phyloP scores from a whole-genome alignment of 2,113 vertebrate species.

The Eubucco bourcierii region DNA sequence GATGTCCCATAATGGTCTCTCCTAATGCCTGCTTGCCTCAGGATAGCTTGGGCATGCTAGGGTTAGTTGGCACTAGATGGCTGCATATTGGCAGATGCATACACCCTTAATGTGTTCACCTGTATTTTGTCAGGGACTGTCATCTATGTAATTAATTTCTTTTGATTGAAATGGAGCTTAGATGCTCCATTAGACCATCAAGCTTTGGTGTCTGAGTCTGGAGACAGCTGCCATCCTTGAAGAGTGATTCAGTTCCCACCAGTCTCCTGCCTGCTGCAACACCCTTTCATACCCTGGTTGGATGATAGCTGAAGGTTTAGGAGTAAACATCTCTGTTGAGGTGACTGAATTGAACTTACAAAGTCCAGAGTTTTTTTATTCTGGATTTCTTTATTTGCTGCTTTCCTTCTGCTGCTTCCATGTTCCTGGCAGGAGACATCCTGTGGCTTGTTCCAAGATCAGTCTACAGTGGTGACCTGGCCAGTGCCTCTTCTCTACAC shows the following conservation, averaged over 20 bases:
- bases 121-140: neutral
- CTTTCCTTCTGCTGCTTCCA: neutral
- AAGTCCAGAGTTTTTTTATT: neutral
- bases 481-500: neutral
- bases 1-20: neutral
- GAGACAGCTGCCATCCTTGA: neutral
- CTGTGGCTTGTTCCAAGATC: neutral
- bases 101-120: rapidly evolving
- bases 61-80: neutral
- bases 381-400: neutral
- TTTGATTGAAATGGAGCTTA: neutral
- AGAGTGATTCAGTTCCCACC: neutral
- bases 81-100: neutral
- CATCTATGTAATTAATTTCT: neutral
- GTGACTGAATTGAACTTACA: neutral
- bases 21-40: neutral
- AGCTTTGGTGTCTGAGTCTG: neutral
- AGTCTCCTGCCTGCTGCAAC: neutral
- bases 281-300: rapidly evolving
- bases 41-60: neutral
- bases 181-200: neutral
- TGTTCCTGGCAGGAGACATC: neutral
- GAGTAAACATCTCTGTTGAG: neutral
- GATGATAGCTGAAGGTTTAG: neutral
- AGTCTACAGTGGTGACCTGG: neutral